Evolutionary conservation across 1,140 invertebrate genomes (phyloP), one percentile per base, ranked within the genome.

Genomic region (Rhopalosiphum padi): DNA sequence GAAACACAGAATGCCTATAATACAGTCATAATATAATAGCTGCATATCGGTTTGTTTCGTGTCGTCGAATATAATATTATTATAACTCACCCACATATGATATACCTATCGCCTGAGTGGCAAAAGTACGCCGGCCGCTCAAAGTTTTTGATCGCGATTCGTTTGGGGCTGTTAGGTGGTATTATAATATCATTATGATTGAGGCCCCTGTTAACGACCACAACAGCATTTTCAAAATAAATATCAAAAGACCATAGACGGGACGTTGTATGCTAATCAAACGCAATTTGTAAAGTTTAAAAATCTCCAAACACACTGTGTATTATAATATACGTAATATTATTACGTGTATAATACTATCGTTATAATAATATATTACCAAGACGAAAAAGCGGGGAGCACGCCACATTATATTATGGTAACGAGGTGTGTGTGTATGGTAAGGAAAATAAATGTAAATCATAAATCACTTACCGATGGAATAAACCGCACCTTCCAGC

Each of bases 401-500:
- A 46, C 46, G 9, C 9, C 46, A 46, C 15, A 18, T 51, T 51
- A 51, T 77, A 77, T 77, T n/a, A 35, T 77, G 5, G 4, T 18
- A 30, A n/a, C 30, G 41, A 41, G 41, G 41, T 41, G 4, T 30
- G 25, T 68, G n/a, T 68, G 1, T 68, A 18, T n/a, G 0, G 30
- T 68, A 68, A 68, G 60, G 15, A 77, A n/a, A 77, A 18, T 43
- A 41, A 41, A 1, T 85, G 8, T 15, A 46, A 86, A 86, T 86
- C n/a, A 4, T 41, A 41, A 41, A 41, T 41, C 37, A 41, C 68
- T 82, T 46, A 92, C 90, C 90, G 21, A 92, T 92, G 8, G 90
- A 92, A 35, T 92, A 92, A 30, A 83, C 68, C 3, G 90, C 68
- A 18, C 90, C 90, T 21, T 92, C 90, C n/a, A 92, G 46, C 43